Percentiles rank a stretch among this genome's conserved stretches.
Conservation (phyloP, 2,113 vertebrate genomes). For the Mustelus asterias region DNA sequence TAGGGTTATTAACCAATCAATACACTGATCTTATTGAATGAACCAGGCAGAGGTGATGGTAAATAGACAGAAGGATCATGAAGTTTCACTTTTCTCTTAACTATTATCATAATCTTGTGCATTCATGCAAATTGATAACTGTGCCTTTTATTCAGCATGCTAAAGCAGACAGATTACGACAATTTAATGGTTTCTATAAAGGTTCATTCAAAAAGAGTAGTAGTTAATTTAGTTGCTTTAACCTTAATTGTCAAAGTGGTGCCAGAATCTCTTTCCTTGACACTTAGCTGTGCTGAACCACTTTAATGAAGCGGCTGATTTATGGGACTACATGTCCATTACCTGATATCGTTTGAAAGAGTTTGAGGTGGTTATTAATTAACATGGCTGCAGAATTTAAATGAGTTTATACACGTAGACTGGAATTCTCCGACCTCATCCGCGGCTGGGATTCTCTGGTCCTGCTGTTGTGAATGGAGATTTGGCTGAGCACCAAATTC, state of each 20-base stretch:
- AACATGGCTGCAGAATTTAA: not conserved
- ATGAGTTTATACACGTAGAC: not conserved
- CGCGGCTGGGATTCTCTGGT: no score
- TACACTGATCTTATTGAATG: not conserved
- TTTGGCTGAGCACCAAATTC: no score
- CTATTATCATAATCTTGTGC: not conserved
- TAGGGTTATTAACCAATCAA: not conserved
- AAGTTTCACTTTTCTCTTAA: not conserved
- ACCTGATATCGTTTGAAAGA: conserved; percentile 20
- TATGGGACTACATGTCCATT: conserved; percentile 16
- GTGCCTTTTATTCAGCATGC: not conserved
- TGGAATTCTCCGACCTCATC: no score
- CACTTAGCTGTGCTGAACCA: not conserved
- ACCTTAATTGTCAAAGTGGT: conserved; percentile 35
- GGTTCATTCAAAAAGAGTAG: not conserved
- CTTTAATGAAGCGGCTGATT: conserved; percentile 32
- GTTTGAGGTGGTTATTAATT: not conserved
- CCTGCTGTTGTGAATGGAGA: no score
- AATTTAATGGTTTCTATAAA: not conserved
- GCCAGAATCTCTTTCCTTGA: not conserved
- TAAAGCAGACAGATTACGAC: not conserved
- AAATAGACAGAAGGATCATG: not conserved
- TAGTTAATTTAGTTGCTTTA: not conserved
- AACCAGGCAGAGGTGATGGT: not conserved
- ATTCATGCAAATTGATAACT: not conserved